These are phyloP conservation scores for Oxycera nigricornis DNA, from an alignment of 2,888 invertebrate genomes.

Conservation along the genomic window DNA sequence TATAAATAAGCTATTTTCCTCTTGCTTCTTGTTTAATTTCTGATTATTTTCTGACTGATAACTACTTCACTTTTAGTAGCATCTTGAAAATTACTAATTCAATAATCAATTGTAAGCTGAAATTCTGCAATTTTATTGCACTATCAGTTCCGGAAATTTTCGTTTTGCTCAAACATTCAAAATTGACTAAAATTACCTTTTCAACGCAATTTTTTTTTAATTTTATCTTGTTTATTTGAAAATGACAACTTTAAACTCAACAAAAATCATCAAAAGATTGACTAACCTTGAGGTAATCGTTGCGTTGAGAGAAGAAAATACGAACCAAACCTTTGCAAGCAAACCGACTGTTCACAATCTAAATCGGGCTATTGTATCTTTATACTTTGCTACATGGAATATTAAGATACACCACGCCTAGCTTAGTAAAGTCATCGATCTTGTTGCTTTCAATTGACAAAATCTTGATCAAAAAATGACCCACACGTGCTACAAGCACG, in stretches of 20 bases:
- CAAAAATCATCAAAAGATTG: background rate
- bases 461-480: conserved; percentile 19
- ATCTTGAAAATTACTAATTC: too few species aligned
- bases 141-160: too few species aligned
- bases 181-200: background rate
- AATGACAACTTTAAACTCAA: background rate
- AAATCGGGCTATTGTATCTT: background rate
- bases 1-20: too few species aligned
- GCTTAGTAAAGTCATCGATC: conserved; percentile 17
- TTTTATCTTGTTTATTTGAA: background rate
- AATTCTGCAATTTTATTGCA: too few species aligned
- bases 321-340: background rate
- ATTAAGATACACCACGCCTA: too few species aligned
- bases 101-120: too few species aligned
- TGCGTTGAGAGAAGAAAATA: background rate
- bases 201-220: background rate
- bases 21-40: too few species aligned
- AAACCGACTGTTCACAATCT: background rate
- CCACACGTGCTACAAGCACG: conserved; percentile 13
- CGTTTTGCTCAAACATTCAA: background rate
- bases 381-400: too few species aligned
- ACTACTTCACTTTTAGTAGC: too few species aligned
- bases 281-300: background rate
- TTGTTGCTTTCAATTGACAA: conserved; percentile 27
- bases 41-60: too few species aligned